phyloP scores from a whole-genome alignment of 2,113 vertebrate species.

The Lophius piscatorius region DNA sequence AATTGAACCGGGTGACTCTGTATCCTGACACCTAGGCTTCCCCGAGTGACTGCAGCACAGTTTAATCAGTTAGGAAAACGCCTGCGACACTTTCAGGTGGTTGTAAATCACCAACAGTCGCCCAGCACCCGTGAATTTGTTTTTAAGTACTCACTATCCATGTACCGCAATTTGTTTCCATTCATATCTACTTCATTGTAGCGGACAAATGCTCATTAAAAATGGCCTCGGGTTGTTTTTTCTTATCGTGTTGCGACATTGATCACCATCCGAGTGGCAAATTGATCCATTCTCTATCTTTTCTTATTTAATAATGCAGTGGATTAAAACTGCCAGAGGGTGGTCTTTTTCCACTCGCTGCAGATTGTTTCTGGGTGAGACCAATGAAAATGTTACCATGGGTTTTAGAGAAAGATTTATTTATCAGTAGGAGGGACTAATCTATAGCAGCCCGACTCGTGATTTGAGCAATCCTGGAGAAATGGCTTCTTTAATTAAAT shows the following conservation, averaged over 20 bases:
- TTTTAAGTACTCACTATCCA: background rate
- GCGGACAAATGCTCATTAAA: conserved; percentile 49
- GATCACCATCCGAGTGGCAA: conserved; percentile 59
- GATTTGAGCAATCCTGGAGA: conserved; percentile 1
- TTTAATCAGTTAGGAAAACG: background rate
- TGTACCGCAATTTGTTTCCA: conserved; percentile 32
- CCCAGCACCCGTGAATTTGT: too few species aligned
- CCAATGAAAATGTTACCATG: conserved; percentile 5
- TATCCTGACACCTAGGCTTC: too few species aligned
- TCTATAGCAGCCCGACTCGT: background rate
- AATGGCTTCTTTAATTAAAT: conserved; percentile 7
- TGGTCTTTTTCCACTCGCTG: conserved; percentile 14
- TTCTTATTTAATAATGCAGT: conserved; percentile 64
- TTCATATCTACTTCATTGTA: conserved; percentile 36
- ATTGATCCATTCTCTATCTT: conserved; percentile 60
- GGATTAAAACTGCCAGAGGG: conserved; percentile 52
- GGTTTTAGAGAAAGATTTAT: conserved; percentile 31
- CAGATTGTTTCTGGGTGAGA: conserved; percentile 34
- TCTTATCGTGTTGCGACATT: conserved; percentile 44
- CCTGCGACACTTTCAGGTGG: too few species aligned
- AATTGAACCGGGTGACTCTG: too few species aligned
- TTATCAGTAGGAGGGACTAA: conserved; percentile 23
- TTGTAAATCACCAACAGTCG: conserved; percentile 8
- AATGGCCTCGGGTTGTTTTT: conserved; percentile 46
- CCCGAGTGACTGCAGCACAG: background rate